phyloP scores from a whole-genome alignment of 2,888 invertebrate genomes.

The Epinotia ramella region DNA sequence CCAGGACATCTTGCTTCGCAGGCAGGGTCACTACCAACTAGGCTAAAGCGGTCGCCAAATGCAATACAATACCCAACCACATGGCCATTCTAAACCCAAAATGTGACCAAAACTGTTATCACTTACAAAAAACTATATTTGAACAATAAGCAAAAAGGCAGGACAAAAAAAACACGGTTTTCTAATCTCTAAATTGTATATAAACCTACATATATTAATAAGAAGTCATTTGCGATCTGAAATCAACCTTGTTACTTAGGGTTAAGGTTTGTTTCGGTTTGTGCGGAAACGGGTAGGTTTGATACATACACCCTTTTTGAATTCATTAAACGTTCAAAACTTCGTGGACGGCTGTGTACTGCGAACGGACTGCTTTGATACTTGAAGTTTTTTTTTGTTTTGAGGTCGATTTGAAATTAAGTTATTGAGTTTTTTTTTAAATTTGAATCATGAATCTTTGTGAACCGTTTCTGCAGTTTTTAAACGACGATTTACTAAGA shows the following conservation, averaged over 20 bases:
- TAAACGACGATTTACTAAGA: too few species aligned
- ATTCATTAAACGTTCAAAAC: conserved; percentile 64
- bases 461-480: too few species aligned
- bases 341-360: conserved; percentile 72
- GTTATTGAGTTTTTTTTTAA: neutral
- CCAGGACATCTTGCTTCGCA: too few species aligned
- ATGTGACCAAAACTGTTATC: conserved; percentile 47
- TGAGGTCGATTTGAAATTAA: conserved; percentile 40
- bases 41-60: too few species aligned
- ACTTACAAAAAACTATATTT: conserved; percentile 55
- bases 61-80: neutral
- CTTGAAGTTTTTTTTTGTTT: conserved; percentile 54
- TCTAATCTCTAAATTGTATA: conserved; percentile 81
- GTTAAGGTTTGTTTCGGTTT: conserved; percentile 55
- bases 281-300: conserved; percentile 50
- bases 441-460: neutral
- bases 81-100: conserved; percentile 5
- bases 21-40: too few species aligned
- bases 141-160: conserved; percentile 56
- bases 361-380: conserved; percentile 62
- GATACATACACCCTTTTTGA: conserved; percentile 64
- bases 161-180: conserved; percentile 67
- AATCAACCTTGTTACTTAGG: conserved; percentile 35
- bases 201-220: conserved; percentile 76
- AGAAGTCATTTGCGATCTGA: conserved; percentile 56